Evolutionary conservation across 2,113 vertebrate species (phyloP).

Genomic region (Nothoprocta perdicaria): DNA sequence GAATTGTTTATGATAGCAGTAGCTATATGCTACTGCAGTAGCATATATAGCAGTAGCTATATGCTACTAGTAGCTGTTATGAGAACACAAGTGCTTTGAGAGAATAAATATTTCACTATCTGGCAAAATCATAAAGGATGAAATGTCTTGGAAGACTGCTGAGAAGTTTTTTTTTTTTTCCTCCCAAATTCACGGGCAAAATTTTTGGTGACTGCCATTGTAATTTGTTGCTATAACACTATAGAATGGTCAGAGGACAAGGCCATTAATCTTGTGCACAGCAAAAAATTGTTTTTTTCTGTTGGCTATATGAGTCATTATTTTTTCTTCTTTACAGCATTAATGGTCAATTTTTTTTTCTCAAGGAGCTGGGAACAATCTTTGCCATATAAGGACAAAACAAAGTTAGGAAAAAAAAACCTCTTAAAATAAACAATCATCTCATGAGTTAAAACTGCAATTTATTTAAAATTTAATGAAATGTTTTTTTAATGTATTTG

Average conservation of each 20-base stretch:
- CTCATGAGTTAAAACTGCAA: conserved; percentile 64
- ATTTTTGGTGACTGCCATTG: not conserved
- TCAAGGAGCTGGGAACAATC: not conserved
- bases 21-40: too few relatives aligned
- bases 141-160: not conserved
- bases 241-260: not conserved
- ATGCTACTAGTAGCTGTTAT: not conserved
- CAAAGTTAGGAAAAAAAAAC: not conserved
- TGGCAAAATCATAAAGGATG: not conserved
- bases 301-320: not conserved
- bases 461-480: conserved; percentile 79
- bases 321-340: conserved; percentile 19
- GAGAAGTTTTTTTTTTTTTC: not conserved
- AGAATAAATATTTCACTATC: not conserved
- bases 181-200: not conserved
- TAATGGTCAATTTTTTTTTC: not conserved
- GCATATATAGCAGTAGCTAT: not conserved
- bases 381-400: conserved; percentile 31
- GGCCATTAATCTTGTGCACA: conserved; percentile 17
- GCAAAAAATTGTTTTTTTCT: not conserved
- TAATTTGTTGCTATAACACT: not conserved
- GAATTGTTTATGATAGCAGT: not conserved
- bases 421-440: conserved; percentile 63
- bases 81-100: not conserved
- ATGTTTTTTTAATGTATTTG: conserved; percentile 71